A percentile compares a stretch with the other conserved stretches of the same genome.
These are phyloP conservation scores for Exocentrus adspersus DNA, from an alignment of 2,888 invertebrate genomes.

Conservation along the genomic window DNA sequence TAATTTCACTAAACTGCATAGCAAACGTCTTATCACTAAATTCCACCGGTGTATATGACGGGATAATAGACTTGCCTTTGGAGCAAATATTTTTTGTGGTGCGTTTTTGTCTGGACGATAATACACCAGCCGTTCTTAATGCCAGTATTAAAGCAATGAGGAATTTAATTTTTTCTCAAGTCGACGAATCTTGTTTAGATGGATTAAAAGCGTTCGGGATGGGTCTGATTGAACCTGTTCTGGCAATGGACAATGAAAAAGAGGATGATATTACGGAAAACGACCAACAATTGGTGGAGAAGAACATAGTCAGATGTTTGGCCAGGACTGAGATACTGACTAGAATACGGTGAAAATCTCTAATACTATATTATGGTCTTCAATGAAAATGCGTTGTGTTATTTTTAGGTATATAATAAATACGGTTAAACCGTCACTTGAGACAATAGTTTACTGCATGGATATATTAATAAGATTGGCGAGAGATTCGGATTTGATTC, in stretches of 20 bases:
- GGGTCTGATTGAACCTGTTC: constrained; percentile 71
- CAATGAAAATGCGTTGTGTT: too few species aligned
- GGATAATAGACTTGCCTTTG: constrained; percentile 77
- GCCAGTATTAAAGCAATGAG: constrained; percentile 81
- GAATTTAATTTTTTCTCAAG: constrained; percentile 77
- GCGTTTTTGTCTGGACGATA: constrained; percentile 88
- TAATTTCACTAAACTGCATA: constrained; percentile 81
- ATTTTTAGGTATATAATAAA: constrained; percentile 77
- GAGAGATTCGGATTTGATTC: constrained; percentile 78
- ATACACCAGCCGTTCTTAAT: constrained; percentile 75
- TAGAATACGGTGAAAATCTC: constrained; percentile 77
- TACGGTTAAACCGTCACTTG: constrained; percentile 74
- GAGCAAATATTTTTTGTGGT: constrained; percentile 83
- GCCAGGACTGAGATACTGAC: constrained; percentile 80
- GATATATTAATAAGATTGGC: constrained; percentile 83
- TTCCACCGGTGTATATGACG: constrained; percentile 80
- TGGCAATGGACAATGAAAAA: constrained; percentile 60
- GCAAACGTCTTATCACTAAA: constrained; percentile 81
- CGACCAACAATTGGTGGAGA: constrained; percentile 87
- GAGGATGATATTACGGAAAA: constrained; percentile 74
- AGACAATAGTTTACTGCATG: constrained; percentile 77
- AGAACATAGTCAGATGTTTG: constrained; percentile 80
- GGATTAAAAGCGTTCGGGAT: constrained; percentile 73
- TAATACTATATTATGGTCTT: too few species aligned
- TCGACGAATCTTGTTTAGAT: constrained; percentile 83